Percentiles rank a stretch among this genome's conserved stretches.
Conservation (phyloP, 2,888 invertebrate genomes). For the Epinotia brunnichana region DNA sequence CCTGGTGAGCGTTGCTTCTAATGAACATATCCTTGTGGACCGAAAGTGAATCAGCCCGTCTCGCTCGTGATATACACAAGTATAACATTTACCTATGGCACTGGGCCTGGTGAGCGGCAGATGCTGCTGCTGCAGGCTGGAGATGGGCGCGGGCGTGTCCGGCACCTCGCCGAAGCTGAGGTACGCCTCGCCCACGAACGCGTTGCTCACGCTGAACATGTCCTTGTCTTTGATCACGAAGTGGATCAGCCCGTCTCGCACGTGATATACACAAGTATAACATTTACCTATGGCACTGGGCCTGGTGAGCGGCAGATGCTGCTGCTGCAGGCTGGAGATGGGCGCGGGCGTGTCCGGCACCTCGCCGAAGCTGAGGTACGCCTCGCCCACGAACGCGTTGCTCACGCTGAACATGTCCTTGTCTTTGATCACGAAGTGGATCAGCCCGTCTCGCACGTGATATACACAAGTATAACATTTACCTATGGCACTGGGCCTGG, state of each 20-base stretch:
- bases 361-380: constrained; percentile 92
- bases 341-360: constrained; percentile 86
- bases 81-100: constrained; percentile 80
- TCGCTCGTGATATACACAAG: constrained; percentile 83
- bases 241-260: constrained; percentile 89
- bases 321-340: constrained; percentile 87
- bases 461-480: constrained; percentile 76
- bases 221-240: constrained; percentile 98
- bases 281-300: constrained; percentile 86
- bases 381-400: constrained; percentile 97
- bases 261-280: constrained; percentile 79
- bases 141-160: constrained; percentile 83
- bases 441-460: constrained; percentile 86
- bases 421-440: constrained; percentile 97
- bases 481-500: constrained; percentile 88
- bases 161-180: constrained; percentile 90
- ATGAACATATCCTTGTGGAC: constrained; percentile 93
- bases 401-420: constrained; percentile 96
- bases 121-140: constrained; percentile 88
- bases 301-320: constrained; percentile 87
- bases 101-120: constrained; percentile 88
- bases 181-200: constrained; percentile 97
- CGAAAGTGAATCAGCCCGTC: constrained; percentile 91
- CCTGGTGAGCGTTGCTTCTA: too few relatives aligned
- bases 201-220: constrained; percentile 94